Base-by-base conservation (phyloP, 2,797 vertebrate species). In the Falco peregrinus region DNA sequence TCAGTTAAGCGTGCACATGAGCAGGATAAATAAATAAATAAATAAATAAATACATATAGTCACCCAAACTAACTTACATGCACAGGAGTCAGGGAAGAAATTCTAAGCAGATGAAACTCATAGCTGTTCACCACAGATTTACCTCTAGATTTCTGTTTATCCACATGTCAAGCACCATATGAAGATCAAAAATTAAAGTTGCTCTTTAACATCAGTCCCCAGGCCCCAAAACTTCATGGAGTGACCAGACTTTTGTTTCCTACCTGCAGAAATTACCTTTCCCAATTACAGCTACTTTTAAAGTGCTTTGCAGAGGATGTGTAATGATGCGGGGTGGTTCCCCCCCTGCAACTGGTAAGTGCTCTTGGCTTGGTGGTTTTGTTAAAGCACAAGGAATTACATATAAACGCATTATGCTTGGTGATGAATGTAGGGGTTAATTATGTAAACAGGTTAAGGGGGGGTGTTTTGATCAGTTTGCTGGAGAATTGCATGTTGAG, bases 361-460 rank as follows among this genome's bases (percentile, higher is more conserved):
- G 5, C 7, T 59, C 22, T 29, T 33, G 16, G 9, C 60, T 85
- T 91, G 13, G 20, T 39, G 33, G 6, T 39, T 93, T 79, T 48
- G 14, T 45, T 65, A 69, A 90, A 92, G 22, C 45, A 28, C 16
- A 10, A 54, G 18, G 9, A 93, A 45, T 41, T 48, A 37, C 3
- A 24, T 5, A 47, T 16, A 1, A 64, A 53, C 9, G 1, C 5
- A 31, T 76, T n/a, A 45, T n/a, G 10, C 2, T 61, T 1, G 0
- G 0, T 16, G 12, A 69, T 25, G 29, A 85, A 86, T 19, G 6
- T 25, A 83, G 70, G 11, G 25, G 21, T 67, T 87, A 69, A 90
- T 84, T 54, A 51, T 7, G 47, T 16, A 51, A 77, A 73, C 8
- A 41, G 25, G 6, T 57, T 59, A 77, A 54, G 24, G 64, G 33